A percentile compares a stretch with the other conserved stretches of the same genome.
Evolutionary conservation across 2,797 vertebrate species (phyloP).

Genomic region (Babyrousa celebensis): DNA sequence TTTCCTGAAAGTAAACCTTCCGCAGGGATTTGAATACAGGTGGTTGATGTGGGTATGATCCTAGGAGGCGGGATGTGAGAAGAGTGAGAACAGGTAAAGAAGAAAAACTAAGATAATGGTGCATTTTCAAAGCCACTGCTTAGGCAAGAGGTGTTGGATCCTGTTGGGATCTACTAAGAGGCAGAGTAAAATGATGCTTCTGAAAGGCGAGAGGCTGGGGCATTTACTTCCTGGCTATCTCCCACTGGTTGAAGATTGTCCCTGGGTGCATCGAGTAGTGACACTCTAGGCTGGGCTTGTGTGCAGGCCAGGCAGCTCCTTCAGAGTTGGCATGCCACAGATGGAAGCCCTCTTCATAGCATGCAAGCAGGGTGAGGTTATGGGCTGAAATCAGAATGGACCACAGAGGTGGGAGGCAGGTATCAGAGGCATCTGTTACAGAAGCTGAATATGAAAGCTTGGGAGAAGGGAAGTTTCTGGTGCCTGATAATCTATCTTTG

Average conservation of each 20-base stretch:
- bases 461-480: background rate
- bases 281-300: background rate
- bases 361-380: background rate
- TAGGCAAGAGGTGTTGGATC: background rate
- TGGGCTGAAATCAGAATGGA: background rate
- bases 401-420: background rate
- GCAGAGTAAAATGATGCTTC: background rate
- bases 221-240: background rate
- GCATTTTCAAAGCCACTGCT: background rate
- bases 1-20: constrained; percentile 5
- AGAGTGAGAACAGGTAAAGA: background rate
- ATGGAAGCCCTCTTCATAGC: background rate
- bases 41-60: background rate
- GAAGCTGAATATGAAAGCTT: background rate
- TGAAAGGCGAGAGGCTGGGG: background rate
- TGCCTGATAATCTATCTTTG: background rate
- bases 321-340: background rate
- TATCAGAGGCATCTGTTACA: background rate
- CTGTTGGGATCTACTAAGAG: background rate
- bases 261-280: background rate
- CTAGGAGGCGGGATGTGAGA: background rate
- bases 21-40: background rate
- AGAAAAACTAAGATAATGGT: background rate
- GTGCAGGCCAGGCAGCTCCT: background rate
- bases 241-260: background rate